phyloP scores from a whole-genome alignment of 2,113 vertebrate species.

The Octodon degus region DNA sequence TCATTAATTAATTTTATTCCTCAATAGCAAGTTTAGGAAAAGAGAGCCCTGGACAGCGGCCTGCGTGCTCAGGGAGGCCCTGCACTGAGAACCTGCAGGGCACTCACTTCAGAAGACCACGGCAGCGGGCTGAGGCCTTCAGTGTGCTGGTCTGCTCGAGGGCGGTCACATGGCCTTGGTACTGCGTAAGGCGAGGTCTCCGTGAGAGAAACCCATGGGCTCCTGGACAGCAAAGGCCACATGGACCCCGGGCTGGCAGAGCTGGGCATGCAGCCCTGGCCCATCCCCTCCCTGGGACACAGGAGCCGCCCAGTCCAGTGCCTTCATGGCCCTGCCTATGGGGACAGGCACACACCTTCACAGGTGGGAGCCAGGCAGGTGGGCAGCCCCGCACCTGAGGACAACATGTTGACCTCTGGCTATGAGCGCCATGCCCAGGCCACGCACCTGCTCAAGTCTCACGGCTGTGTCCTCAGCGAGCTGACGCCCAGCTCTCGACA shows the following conservation, averaged over 20 bases:
- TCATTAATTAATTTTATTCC: conserved; percentile 62
- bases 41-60: background rate
- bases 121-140: background rate
- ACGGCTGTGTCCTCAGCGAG: background rate
- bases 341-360: background rate
- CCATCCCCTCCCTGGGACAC: background rate
- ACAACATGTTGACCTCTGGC: fast-evolving
- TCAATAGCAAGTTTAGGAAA: conserved; percentile 51
- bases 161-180: background rate
- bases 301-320: background rate
- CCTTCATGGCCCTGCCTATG: background rate
- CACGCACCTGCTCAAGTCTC: no score
- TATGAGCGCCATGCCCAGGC: background rate
- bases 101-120: background rate
- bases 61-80: background rate
- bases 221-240: no score
- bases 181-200: background rate
- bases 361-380: background rate
- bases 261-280: no score
- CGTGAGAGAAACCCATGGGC: background rate
- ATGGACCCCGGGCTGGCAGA: background rate
- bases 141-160: background rate
- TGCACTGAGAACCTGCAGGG: conserved; percentile 10
- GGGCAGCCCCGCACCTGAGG: background rate
- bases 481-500: background rate